These are phyloP conservation scores for Bos indicus DNA, from an alignment of 2,113 vertebrate species.

Conservation along the genomic window DNA sequence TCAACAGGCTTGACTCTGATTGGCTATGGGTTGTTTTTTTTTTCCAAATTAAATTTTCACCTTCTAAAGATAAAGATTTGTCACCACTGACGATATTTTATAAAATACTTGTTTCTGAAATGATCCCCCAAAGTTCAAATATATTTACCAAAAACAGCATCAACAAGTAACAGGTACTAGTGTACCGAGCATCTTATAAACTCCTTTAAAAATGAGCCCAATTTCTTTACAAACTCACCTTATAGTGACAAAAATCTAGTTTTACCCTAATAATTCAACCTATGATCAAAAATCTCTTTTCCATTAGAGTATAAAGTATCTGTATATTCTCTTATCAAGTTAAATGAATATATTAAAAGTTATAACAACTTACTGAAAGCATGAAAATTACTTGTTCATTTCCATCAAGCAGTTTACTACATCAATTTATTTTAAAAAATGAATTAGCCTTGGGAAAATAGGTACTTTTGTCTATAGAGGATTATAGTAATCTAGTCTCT, in stretches of 20 bases:
- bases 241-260: neutral
- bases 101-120: neutral
- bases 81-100: neutral
- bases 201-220: neutral
- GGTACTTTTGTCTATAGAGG: neutral
- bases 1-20: neutral
- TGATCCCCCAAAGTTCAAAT: neutral
- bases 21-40: neutral
- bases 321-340: neutral
- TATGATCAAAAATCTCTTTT: neutral
- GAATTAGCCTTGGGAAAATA: neutral
- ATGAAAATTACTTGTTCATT: neutral
- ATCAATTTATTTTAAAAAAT: neutral
- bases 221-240: neutral
- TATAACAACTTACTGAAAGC: neutral
- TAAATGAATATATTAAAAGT: neutral
- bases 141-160: neutral
- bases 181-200: too few relatives aligned
- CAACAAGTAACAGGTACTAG: neutral
- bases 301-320: neutral
- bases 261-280: neutral
- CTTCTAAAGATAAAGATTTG: neutral
- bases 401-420: neutral
- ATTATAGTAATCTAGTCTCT: neutral
- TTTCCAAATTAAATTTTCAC: neutral